Evolutionary conservation across 2,113 vertebrate genomes (phyloP).

Genomic region (Amblyornis subalaris): DNA sequence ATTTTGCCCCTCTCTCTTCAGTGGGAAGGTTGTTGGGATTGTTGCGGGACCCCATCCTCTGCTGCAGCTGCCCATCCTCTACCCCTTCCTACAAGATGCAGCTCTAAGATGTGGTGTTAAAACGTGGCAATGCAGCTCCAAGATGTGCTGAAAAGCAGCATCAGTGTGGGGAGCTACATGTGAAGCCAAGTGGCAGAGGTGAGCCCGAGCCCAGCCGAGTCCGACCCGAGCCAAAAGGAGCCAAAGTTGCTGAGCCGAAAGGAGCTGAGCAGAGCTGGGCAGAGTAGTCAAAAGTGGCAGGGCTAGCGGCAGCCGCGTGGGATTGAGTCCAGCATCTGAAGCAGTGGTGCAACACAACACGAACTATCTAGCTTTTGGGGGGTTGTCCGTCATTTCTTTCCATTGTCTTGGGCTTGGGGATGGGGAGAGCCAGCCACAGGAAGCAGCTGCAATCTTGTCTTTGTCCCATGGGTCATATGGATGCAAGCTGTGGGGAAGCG

Average conservation of each 20-base stretch:
- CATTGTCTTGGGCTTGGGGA: rapidly evolving
- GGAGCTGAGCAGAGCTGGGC: rapidly evolving
- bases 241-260: rapidly evolving
- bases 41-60: neutral
- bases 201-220: neutral
- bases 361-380: rapidly evolving
- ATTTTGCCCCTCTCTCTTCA: neutral
- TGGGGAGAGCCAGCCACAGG: rapidly evolving
- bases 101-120: rapidly evolving
- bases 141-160: neutral
- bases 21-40: neutral
- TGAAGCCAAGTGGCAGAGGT: rapidly evolving
- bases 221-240: neutral
- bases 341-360: rapidly evolving
- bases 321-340: rapidly evolving
- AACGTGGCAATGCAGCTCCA: neutral
- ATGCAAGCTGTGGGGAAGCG: rapidly evolving
- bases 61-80: neutral
- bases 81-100: rapidly evolving
- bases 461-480: rapidly evolving
- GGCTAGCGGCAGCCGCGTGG: too few relatives aligned
- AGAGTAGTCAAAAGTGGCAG: rapidly evolving
- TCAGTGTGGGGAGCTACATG: rapidly evolving
- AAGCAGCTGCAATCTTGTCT: rapidly evolving
- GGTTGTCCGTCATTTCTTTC: neutral